These are phyloP conservation scores for Ctenicera cuprea DNA, from an alignment of 2,888 invertebrate species.

Conservation along the genomic window DNA sequence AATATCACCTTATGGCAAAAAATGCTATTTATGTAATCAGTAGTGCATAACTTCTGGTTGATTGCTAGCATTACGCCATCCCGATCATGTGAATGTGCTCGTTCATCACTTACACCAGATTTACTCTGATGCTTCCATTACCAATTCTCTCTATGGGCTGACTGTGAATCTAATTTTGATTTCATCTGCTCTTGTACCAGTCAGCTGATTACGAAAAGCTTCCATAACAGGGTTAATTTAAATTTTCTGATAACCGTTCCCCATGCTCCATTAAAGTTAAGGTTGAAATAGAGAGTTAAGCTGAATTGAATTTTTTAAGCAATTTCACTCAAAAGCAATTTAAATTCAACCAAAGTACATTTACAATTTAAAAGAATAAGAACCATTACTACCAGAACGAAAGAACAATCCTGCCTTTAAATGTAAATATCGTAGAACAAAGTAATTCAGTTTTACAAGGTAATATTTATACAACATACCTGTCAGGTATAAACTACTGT, in stretches of 20 bases:
- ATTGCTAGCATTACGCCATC: constrained; percentile 14
- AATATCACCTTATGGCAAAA: background rate
- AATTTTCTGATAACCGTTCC: constrained; percentile 6
- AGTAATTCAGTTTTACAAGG: too few species aligned
- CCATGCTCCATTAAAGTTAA: too few species aligned
- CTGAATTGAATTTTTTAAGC: constrained; percentile 7
- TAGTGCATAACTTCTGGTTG: constrained; percentile 11
- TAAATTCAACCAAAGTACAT: background rate
- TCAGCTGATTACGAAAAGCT: constrained; percentile 7
- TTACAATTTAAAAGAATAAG: background rate
- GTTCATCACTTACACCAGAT: constrained; percentile 26
- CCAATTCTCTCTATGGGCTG: constrained; percentile 24
- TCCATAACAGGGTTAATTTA: constrained; percentile 13
- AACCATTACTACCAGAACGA: too few species aligned
- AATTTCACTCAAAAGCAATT: background rate
- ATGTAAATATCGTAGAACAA: too few species aligned
- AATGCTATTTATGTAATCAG: constrained; percentile 2
- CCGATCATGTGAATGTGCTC: constrained; percentile 19
- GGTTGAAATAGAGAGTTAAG: background rate
- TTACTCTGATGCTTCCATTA: constrained; percentile 24
- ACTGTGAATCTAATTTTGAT: constrained; percentile 27
- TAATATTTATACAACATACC: too few species aligned
- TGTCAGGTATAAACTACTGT: too few species aligned
- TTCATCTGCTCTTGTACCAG: constrained; percentile 21
- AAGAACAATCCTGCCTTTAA: too few species aligned